Conservation (phyloP, 35 echinoderm and acorn worm species). For the Chiridota heheva region DNA sequence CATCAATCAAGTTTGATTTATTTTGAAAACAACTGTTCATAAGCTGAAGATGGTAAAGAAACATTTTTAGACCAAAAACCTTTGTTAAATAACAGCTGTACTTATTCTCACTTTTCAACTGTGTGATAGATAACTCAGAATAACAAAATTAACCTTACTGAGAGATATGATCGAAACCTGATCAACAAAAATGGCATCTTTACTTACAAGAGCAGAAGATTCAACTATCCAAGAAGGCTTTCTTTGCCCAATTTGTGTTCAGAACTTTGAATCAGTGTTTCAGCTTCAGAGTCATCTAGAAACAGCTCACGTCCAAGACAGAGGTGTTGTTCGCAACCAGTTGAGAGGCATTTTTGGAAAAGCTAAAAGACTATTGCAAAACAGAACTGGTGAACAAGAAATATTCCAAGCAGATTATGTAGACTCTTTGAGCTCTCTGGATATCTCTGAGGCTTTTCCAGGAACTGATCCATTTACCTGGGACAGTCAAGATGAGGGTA, state of each 20-base stretch:
- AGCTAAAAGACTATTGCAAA: slow-evolving; percentile 60
- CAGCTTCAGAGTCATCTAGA: slow-evolving; percentile 78
- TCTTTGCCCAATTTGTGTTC: slow-evolving; percentile 88
- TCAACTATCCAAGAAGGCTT: slow-evolving; percentile 77
- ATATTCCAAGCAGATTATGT: not conserved
- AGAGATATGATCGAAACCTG: too few species aligned
- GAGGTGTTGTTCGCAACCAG: slow-evolving; percentile 52
- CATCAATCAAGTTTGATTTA: too few species aligned
- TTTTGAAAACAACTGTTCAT: too few species aligned
- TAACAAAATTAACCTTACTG: too few species aligned
- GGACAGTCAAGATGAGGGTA: slow-evolving; percentile 80
- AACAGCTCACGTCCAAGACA: slow-evolving; percentile 65
- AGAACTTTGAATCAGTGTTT: slow-evolving; percentile 70
- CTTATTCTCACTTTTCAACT: too few species aligned
- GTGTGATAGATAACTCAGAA: too few species aligned
- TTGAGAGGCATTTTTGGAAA: slow-evolving; percentile 84
- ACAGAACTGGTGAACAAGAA: slow-evolving; percentile 7
- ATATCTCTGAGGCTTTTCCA: not conserved
- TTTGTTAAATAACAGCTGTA: too few species aligned
- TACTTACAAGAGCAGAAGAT: slow-evolving; percentile 50
- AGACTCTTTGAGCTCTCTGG: not conserved
- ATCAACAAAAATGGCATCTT: slow-evolving; percentile 20
- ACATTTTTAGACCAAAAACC: too few species aligned
- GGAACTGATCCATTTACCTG: slow-evolving; percentile 67
- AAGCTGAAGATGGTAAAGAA: too few species aligned